phyloP scores from a whole-genome alignment of 2,113 vertebrate genomes.

The Phalacrocorax carbo region DNA sequence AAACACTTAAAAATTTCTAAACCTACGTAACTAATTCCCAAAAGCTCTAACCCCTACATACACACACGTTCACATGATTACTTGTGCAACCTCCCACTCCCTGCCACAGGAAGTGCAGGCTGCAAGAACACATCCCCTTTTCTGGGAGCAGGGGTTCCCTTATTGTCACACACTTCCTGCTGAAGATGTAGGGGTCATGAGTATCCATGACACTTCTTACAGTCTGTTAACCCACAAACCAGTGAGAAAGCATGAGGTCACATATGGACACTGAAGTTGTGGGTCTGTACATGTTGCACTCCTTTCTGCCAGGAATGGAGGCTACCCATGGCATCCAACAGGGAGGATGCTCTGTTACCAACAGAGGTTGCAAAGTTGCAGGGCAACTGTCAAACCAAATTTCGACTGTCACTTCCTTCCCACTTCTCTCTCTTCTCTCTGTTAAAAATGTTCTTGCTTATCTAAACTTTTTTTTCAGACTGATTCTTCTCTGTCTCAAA shows the following conservation, averaged over 20 bases:
- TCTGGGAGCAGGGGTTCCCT: neutral
- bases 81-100: neutral
- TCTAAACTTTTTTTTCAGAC: neutral
- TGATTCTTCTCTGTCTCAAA: neutral
- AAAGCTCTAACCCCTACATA: neutral
- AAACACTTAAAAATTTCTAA: neutral
- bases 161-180: accelerated
- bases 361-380: neutral
- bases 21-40: accelerated
- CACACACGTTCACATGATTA: neutral
- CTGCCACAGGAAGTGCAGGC: neutral
- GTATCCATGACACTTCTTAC: neutral
- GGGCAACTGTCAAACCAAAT: neutral
- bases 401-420: neutral
- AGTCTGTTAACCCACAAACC: neutral
- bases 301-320: neutral
- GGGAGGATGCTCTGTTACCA: neutral
- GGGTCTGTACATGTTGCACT: neutral
- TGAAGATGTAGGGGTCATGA: accelerated
- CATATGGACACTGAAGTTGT: accelerated
- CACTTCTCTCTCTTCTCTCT: neutral
- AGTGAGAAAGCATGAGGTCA: neutral
- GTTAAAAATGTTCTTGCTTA: neutral
- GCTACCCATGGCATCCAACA: neutral
- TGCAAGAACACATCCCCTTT: neutral